Base-by-base conservation (phyloP, 2,888 invertebrate genomes). In the Eupithecia inturbata region DNA sequence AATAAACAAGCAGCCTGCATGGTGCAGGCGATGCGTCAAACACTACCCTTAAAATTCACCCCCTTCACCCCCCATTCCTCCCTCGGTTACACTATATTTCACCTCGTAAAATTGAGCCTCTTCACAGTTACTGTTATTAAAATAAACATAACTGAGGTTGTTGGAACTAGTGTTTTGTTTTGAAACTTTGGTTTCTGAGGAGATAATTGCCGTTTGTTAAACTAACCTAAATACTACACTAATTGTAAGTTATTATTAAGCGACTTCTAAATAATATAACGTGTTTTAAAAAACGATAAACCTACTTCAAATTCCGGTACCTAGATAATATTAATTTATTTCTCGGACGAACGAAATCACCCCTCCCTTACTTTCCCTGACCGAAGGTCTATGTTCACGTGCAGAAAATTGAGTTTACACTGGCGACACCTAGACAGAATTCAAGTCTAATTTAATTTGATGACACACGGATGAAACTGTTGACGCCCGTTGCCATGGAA, bases 1-100 rank as follows among this genome's bases (percentile, higher is more conserved):
- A 79, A 79, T 79, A 79, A 77, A 74, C 79, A 79, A 77, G 77
- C 75, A 76, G 75, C 68, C 72, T 60, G 69, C 71, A 74, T 72
- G 66, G 72, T 71, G 63, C 68, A 75, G 74, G 79, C 78, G 71
- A 74, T 74, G 73, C 74, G 64, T 78, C 74, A 77, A 77, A 74
- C 67, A 71, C 71, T 72, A 71, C 74, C 73, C 73, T 69, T 70
- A 74, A 73, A 76, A 75, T 75, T 62, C 73, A 67, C 69, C 75
- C 75, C 70, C 45, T 49, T 53, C 41, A 7, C 45, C 71, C 19
- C 64, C 22, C 49, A 49, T 67, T 31, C 45, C 33, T 36, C 39
- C 31, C 53, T 36, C 36, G 12, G 53, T 9, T 14, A 33, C 53
- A 68, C 16, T 41, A 60, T 28, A 64, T 63, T 63, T 31, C 60